These are phyloP conservation scores for Pangasius mekongensis DNA, from an alignment of 2,797 vertebrate species.

Conservation along the genomic window DNA sequence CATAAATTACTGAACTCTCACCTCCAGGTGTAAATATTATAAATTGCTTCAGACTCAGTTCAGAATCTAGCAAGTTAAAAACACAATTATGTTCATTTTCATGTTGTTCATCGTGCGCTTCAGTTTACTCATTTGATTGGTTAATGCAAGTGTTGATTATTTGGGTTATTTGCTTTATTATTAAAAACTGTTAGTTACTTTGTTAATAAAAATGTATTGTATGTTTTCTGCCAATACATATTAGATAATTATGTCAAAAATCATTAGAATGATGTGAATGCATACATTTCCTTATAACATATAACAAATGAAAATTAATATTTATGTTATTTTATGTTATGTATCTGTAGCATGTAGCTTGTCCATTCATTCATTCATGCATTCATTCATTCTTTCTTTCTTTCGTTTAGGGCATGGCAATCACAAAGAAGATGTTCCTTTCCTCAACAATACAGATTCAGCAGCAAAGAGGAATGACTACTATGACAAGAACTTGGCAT, in stretches of 20 bases:
- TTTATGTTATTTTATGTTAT: background rate
- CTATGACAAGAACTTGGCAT: conserved; percentile 92
- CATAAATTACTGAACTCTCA: background rate
- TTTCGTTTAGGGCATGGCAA: conserved; percentile 83
- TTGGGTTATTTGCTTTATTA: background rate
- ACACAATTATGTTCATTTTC: background rate
- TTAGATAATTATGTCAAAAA: background rate
- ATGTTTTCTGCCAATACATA: background rate
- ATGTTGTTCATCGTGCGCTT: background rate
- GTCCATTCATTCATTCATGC: background rate
- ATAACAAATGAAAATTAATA: background rate
- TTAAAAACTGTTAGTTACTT: too few species aligned
- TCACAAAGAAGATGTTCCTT: conserved; percentile 93
- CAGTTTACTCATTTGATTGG: background rate
- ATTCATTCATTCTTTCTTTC: background rate
- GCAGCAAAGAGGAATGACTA: conserved; percentile 86
- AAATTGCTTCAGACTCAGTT: background rate
- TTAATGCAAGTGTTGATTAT: background rate
- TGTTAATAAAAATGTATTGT: background rate
- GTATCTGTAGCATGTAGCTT: too few species aligned
- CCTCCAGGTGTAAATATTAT: background rate
- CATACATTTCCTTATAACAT: background rate
- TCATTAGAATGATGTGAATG: background rate
- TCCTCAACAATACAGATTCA: conserved; percentile 83
- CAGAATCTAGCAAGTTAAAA: background rate